Percentiles rank a stretch among this genome's conserved stretches.
Evolutionary conservation across 2,888 invertebrate species (phyloP).

Genomic region (Netelia fuscicornis): DNA sequence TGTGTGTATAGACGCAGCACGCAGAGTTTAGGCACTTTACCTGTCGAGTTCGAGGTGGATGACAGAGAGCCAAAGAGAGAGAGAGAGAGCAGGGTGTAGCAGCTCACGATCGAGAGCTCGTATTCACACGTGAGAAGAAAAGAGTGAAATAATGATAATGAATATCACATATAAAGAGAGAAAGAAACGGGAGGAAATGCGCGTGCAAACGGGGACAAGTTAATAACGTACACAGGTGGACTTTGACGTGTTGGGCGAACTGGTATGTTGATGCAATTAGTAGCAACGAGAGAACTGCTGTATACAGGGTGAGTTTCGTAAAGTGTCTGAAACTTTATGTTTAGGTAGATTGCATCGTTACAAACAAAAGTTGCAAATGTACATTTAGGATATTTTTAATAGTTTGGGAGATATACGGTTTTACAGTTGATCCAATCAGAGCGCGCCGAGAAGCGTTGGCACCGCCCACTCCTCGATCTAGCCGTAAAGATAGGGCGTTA

Average conservation of each 20-base stretch:
- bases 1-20: constrained; percentile 24
- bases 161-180: constrained; percentile 18
- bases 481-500: no score
- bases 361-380: no score
- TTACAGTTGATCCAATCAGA: no score
- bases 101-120: no score
- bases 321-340: no score
- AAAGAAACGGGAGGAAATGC: constrained; percentile 38
- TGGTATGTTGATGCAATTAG: constrained; percentile 83
- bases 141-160: constrained; percentile 15
- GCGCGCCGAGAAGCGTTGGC: no score
- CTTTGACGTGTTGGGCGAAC: constrained; percentile 77
- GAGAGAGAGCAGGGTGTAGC: constrained; percentile 11
- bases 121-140: constrained; percentile 38
- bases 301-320: not conserved
- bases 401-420: no score
- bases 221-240: constrained; percentile 78
- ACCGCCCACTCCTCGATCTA: no score
- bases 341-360: no score
- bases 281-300: constrained; percentile 61
- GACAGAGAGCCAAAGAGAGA: constrained; percentile 27
- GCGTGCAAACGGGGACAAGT: constrained; percentile 63
- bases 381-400: no score
- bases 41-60: constrained; percentile 10
- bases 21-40: constrained; percentile 54